These are phyloP conservation scores for Druon quercuslanigerum DNA, from an alignment of 1,140 invertebrate species.

Conservation along the genomic window DNA sequence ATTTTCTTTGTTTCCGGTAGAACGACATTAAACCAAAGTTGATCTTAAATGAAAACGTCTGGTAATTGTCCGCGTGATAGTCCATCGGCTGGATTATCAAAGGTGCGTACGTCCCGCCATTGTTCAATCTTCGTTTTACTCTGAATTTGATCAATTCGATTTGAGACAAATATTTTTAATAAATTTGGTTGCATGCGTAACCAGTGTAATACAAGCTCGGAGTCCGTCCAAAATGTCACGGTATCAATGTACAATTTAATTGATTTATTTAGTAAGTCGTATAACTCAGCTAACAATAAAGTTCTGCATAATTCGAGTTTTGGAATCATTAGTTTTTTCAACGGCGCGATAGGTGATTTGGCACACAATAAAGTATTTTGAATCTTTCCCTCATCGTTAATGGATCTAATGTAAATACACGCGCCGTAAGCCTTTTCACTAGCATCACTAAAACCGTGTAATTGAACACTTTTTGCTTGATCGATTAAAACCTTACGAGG, in stretches of 20 bases:
- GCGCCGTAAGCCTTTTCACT: constrained; percentile 36
- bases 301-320: constrained; percentile 49
- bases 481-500: neutral
- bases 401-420: constrained; percentile 9
- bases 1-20: neutral
- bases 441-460: constrained; percentile 29
- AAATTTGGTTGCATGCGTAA: neutral
- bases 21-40: neutral
- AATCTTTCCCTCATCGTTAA: neutral
- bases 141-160: constrained; percentile 28
- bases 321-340: constrained; percentile 59
- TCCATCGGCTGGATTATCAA: constrained; percentile 34
- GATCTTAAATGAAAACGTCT: neutral
- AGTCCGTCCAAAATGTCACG: constrained; percentile 26
- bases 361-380: constrained; percentile 32
- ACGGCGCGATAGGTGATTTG: constrained; percentile 63
- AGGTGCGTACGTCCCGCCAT: constrained; percentile 21
- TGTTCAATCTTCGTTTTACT: neutral
- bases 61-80: neutral
- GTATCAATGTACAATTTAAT: neutral
- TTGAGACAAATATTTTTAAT: constrained; percentile 18
- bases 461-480: neutral
- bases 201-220: neutral
- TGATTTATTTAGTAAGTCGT: neutral
- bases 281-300: neutral